A percentile compares a stretch with the other conserved stretches of the same genome.
Evolutionary conservation across 2,888 invertebrate genomes (phyloP).

Genomic region (Choristoneura rosaceana): DNA sequence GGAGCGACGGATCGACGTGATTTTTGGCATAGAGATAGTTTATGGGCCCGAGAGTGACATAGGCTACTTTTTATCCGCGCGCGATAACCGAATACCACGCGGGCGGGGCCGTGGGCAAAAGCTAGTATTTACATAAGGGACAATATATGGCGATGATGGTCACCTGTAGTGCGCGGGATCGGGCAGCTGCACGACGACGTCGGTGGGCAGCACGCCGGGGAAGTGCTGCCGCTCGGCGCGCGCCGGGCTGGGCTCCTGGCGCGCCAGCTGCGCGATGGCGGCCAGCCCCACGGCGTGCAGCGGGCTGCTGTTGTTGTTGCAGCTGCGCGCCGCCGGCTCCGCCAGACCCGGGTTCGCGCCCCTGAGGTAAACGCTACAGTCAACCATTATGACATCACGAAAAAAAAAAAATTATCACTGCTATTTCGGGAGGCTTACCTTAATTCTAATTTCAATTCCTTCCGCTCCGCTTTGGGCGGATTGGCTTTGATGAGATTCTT

Average conservation of each 20-base stretch:
- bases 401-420: background rate
- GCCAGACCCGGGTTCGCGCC: conserved; percentile 64
- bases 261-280: conserved; percentile 91
- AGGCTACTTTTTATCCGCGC: too few relatives aligned
- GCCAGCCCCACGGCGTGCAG: conserved; percentile 91
- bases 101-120: too few relatives aligned
- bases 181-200: conserved; percentile 79
- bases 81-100: too few relatives aligned
- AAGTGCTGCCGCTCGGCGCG: conserved; percentile 78
- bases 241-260: conserved; percentile 79
- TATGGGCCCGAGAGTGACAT: too few relatives aligned
- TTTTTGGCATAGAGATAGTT: too few relatives aligned
- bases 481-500: conserved; percentile 87
- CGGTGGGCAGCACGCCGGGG: conserved; percentile 81
- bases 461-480: conserved; percentile 86
- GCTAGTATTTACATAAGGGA: too few relatives aligned
- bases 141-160: too few relatives aligned
- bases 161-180: conserved; percentile 68
- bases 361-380: conserved; percentile 48
- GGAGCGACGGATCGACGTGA: too few relatives aligned
- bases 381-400: background rate
- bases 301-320: conserved; percentile 86
- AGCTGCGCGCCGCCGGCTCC: conserved; percentile 80
- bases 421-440: conserved; percentile 56
- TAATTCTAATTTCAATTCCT: conserved; percentile 86